Conservation (phyloP, 2,797 vertebrate species). For the Meriones psammophilus region DNA sequence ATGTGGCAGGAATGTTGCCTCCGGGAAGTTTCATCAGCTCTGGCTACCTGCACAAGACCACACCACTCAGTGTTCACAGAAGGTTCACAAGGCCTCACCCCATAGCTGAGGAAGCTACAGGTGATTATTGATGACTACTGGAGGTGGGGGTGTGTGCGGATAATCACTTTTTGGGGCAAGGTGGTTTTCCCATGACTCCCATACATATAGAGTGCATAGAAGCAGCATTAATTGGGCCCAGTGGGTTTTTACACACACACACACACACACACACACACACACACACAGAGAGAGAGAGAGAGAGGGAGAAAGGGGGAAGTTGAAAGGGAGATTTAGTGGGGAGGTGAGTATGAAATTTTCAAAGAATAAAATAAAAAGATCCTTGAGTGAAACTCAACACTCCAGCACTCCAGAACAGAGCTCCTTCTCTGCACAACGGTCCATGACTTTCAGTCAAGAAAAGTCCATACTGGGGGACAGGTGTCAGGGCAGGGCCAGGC, state of each 20-base stretch:
- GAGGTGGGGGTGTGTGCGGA: not conserved
- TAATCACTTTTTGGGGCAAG: not conserved
- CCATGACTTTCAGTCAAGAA: not conserved
- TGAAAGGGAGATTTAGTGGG: not conserved
- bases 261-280: not conserved
- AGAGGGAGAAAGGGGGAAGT: not conserved
- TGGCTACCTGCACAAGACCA: not conserved
- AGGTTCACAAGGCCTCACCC: not conserved
- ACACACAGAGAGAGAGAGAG: not conserved
- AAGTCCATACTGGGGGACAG: not conserved
- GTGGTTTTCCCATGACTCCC: not conserved
- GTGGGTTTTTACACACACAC: not conserved
- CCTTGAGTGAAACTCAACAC: not conserved
- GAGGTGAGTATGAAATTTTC: not conserved
- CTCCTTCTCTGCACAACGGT: not conserved
- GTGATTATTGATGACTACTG: not conserved
- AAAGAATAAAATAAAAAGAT: not conserved
- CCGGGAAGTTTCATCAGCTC: not conserved
- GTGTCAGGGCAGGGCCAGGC: not conserved
- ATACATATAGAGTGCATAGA: not conserved
- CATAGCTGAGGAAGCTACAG: not conserved
- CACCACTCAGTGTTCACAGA: not conserved
- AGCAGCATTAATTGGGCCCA: not conserved
- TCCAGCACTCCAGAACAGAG: slow-evolving; percentile 27
- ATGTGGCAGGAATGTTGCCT: not conserved